These are phyloP conservation scores for Eulemur rubriventer DNA, from an alignment of 2,797 vertebrate genomes.

Conservation along the genomic window DNA sequence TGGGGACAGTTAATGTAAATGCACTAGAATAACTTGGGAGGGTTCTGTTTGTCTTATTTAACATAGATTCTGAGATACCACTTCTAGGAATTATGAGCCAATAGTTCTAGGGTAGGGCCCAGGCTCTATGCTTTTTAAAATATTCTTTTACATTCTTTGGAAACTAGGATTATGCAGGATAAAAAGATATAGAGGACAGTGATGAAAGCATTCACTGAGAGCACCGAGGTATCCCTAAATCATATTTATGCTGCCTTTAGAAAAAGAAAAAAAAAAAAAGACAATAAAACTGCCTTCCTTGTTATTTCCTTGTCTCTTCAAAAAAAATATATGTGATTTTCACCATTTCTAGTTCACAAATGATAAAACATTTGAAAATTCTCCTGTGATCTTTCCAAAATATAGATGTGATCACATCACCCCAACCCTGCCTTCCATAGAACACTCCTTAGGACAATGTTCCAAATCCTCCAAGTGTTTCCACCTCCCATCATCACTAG, in stretches of 20 bases:
- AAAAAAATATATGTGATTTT: background rate
- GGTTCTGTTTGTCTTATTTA: background rate
- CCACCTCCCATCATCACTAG: background rate
- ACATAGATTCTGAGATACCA: background rate
- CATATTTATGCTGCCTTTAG: background rate
- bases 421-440: background rate
- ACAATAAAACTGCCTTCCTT: background rate
- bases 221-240: background rate
- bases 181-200: background rate
- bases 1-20: background rate
- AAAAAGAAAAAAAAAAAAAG: background rate
- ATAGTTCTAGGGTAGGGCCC: background rate
- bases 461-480: background rate
- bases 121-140: background rate
- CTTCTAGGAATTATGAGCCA: background rate
- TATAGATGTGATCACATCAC: background rate
- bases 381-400: background rate
- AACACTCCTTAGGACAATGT: background rate
- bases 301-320: background rate
- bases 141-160: background rate
- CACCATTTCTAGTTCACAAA: background rate
- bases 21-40: background rate
- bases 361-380: background rate
- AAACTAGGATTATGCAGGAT: background rate
- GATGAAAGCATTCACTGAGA: background rate